Evolutionary conservation across 1,140 invertebrate species (phyloP).

Genomic region (Hormaphis cornu): DNA sequence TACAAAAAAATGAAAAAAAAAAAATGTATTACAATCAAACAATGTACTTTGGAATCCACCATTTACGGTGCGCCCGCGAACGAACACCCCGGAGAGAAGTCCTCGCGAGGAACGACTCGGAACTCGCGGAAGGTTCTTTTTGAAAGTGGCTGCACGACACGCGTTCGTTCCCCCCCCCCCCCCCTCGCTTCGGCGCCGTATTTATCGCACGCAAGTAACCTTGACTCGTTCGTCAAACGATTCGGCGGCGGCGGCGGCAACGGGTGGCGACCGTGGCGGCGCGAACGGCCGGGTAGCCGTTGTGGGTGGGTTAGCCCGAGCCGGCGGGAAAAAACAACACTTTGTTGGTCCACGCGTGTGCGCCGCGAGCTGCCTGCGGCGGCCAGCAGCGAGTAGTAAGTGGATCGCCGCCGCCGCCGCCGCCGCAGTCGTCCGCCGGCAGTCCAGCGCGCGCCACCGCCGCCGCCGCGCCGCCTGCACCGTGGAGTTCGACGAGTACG

Average conservation of each 20-base stretch:
- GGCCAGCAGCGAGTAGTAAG: not conserved
- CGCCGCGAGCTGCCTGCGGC: not conserved
- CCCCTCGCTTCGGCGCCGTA: not conserved
- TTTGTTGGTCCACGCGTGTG: not conserved
- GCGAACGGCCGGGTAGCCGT: not conserved
- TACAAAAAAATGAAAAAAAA: too few species aligned
- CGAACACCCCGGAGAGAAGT: too few species aligned
- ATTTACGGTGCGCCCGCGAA: too few species aligned
- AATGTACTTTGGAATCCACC: too few species aligned
- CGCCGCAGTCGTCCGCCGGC: not conserved
- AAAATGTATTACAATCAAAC: too few species aligned
- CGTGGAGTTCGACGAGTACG: constrained; percentile 31
- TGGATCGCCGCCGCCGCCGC: too few species aligned
- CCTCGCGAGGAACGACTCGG: too few species aligned
- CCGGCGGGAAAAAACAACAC: too few species aligned
- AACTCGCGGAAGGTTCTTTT: too few species aligned
- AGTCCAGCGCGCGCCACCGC: constrained; percentile 12
- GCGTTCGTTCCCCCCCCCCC: too few species aligned
- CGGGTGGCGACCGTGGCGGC: not conserved
- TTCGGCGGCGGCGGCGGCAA: not conserved
- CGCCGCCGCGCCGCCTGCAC: not conserved
- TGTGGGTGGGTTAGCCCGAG: not conserved
- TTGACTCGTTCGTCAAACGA: too few species aligned
- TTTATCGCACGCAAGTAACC: not conserved
- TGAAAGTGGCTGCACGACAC: too few species aligned